phyloP scores from a whole-genome alignment of 2,113 vertebrate genomes.

The Mormoops blainvillei region DNA sequence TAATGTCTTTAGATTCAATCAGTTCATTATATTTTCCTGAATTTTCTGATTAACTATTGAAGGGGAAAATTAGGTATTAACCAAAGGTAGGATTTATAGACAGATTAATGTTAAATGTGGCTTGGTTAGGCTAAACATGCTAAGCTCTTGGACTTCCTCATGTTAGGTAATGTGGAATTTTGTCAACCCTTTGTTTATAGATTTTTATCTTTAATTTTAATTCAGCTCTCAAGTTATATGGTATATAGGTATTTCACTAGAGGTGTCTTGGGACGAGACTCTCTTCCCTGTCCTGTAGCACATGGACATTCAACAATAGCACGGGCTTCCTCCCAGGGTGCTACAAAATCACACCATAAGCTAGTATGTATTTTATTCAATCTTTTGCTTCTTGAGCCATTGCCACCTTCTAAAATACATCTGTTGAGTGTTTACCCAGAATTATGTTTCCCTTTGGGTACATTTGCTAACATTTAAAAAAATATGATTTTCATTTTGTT shows the following conservation, averaged over 20 bases:
- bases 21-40: background rate
- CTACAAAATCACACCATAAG: background rate
- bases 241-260: background rate
- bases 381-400: background rate
- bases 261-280: background rate
- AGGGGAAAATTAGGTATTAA: background rate
- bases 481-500: conserved; percentile 8
- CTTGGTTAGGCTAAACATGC: background rate
- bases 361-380: background rate
- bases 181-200: background rate
- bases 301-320: background rate
- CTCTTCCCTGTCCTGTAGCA: background rate
- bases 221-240: background rate
- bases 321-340: background rate
- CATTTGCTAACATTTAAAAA: background rate
- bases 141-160: background rate
- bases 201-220: conserved; percentile 26
- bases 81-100: background rate
- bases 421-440: background rate
- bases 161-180: background rate
- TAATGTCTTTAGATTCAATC: background rate
- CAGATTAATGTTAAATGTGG: background rate
- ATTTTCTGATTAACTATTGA: background rate
- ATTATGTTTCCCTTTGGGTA: background rate
- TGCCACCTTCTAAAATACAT: conserved; percentile 1